Evolutionary conservation across 1,140 invertebrate species (phyloP).

Genomic region (Drosophila nigromelanica): DNA sequence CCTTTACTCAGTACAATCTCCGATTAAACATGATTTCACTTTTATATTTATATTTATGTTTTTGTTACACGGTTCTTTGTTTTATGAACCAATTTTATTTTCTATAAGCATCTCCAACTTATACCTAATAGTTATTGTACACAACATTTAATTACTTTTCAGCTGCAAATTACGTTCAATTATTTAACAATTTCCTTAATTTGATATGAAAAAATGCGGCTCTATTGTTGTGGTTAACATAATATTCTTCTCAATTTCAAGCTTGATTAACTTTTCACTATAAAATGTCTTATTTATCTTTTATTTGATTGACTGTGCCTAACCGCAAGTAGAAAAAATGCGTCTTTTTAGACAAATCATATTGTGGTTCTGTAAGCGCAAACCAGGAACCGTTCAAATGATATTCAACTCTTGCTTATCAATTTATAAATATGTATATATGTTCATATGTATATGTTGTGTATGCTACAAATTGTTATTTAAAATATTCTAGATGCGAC

Average conservation of each 20-base stretch:
- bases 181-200: conserved; percentile 9
- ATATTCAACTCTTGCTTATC: conserved; percentile 25
- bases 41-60: no score
- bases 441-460: conserved; percentile 12
- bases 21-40: no score
- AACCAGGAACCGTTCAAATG: conserved; percentile 59
- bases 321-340: conserved; percentile 39
- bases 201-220: conserved; percentile 37
- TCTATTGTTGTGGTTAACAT: conserved; percentile 53
- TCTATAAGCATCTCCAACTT: not conserved
- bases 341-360: conserved; percentile 12
- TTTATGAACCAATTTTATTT: no score
- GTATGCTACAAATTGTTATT: not conserved
- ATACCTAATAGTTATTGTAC: not conserved
- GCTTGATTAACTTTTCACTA: conserved; percentile 62
- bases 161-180: conserved; percentile 9
- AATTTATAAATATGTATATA: conserved; percentile 2
- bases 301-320: conserved; percentile 12
- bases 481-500: conserved; percentile 1
- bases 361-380: conserved; percentile 9
- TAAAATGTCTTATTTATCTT: conserved; percentile 44
- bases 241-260: conserved; percentile 21
- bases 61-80: no score
- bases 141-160: not conserved
- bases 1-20: no score